These are phyloP conservation scores for Zoanthus gigantus DNA, from an alignment of 92 coral and sea anemone genomes.

Conservation along the genomic window DNA sequence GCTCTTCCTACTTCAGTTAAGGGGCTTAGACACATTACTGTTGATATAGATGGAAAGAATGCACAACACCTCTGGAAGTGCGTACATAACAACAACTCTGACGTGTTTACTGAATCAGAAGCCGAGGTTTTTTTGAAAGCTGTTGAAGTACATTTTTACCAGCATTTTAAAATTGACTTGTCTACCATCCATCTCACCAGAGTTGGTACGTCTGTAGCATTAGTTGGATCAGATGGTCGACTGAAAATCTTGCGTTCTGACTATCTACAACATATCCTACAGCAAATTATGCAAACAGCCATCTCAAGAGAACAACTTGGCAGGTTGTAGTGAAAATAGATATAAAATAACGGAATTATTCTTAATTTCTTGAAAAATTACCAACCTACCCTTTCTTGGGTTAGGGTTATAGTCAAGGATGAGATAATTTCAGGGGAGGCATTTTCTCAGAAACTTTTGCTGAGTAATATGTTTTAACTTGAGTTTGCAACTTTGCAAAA, in stretches of 20 bases:
- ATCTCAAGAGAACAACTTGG: slow-evolving; percentile 62
- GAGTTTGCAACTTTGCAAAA: no score
- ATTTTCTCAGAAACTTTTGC: no score
- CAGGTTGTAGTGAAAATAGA: slow-evolving; percentile 44
- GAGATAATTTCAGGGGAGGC: no score
- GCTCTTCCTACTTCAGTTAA: slow-evolving; percentile 61
- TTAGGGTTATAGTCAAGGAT: no score
- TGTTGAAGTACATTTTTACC: slow-evolving; percentile 86
- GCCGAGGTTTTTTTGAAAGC: slow-evolving; percentile 79
- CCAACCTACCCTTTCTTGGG: no score
- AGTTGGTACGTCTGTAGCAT: slow-evolving; percentile 82
- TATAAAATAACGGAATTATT: not conserved
- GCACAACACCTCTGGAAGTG: slow-evolving; percentile 80
- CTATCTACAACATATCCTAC: slow-evolving; percentile 80
- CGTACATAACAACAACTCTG: slow-evolving; percentile 66
- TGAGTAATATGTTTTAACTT: no score
- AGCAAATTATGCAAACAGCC: slow-evolving; percentile 78
- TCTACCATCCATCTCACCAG: slow-evolving; percentile 74
- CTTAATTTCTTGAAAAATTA: no score
- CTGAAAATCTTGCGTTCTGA: slow-evolving; percentile 80
- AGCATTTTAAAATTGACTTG: slow-evolving; percentile 85
- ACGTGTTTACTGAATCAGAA: slow-evolving; percentile 83
- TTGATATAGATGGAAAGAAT: slow-evolving; percentile 79
- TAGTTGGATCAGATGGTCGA: slow-evolving; percentile 84
- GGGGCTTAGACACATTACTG: slow-evolving; percentile 73